These are phyloP conservation scores for Eumerus sabulonum DNA, from an alignment of 2,888 invertebrate genomes.

Conservation along the genomic window DNA sequence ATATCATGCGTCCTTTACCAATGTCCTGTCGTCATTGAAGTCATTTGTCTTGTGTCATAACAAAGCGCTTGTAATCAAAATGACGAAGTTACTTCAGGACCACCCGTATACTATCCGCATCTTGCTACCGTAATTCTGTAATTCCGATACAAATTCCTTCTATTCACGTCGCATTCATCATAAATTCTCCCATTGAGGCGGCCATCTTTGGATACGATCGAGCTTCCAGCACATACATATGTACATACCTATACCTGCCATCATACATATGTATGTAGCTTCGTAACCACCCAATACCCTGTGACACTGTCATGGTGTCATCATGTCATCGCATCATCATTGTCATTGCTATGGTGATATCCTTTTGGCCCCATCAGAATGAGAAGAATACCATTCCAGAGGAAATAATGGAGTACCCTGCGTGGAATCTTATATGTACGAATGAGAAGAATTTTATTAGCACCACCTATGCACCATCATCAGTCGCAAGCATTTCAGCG, in stretches of 20 bases:
- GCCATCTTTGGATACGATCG: constrained; percentile 12
- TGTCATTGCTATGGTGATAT: constrained; percentile 48
- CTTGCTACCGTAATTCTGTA: constrained; percentile 33
- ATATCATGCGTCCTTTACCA: too few relatives aligned
- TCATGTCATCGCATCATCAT: constrained; percentile 44
- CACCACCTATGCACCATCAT: constrained; percentile 14
- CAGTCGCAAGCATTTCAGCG: too few relatives aligned
- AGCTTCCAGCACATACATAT: constrained; percentile 21
- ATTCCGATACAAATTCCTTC: constrained; percentile 61
- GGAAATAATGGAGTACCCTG: constrained; percentile 65
- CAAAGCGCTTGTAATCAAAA: constrained; percentile 56
- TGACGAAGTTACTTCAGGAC: constrained; percentile 26
- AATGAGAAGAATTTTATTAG: constrained; percentile 61
- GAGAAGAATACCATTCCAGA: constrained; percentile 37
- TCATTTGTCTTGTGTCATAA: constrained; percentile 49
- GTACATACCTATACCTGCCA: constrained; percentile 53
- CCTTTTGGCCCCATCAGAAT: constrained; percentile 41
- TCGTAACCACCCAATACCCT: too few relatives aligned
- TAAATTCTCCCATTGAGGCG: constrained; percentile 60
- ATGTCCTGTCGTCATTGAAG: constrained; percentile 3
- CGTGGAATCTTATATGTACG: constrained; percentile 65
- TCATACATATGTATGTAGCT: too few relatives aligned
- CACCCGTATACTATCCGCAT: constrained; percentile 1
- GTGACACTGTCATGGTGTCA: constrained; percentile 51
- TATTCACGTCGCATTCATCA: constrained; percentile 59